phyloP scores from a whole-genome alignment of 30 jellyfish, hydroid and myxozoan species.

The Sanderia malayensis region DNA sequence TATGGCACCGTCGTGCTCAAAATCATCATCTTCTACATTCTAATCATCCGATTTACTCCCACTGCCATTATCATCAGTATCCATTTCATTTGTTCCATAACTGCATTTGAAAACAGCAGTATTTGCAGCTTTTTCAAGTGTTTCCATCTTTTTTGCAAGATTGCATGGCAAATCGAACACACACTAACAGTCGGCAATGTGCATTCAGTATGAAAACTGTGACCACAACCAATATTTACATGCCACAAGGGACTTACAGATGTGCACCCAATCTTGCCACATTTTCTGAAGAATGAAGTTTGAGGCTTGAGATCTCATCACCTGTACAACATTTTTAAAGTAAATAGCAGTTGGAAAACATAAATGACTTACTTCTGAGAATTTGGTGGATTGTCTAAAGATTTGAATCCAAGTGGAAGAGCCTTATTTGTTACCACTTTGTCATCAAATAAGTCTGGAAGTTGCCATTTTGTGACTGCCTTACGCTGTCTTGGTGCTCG shows the following conservation, averaged over 20 bases:
- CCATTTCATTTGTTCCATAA: neutral
- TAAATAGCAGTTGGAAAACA: neutral
- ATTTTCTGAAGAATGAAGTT: neutral
- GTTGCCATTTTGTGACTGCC: conserved; percentile 16
- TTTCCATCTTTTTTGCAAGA: neutral
- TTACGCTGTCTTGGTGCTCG: conserved; percentile 22
- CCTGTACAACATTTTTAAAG: neutral
- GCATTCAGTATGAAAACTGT: neutral
- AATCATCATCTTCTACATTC: neutral
- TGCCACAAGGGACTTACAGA: neutral
- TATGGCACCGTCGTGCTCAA: neutral
- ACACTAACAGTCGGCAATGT: neutral
- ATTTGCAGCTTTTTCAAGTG: neutral
- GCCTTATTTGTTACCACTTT: conserved; percentile 28
- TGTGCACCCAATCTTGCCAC: neutral
- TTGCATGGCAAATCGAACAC: neutral
- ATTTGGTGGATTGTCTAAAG: conserved; percentile 21
- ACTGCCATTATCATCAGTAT: neutral
- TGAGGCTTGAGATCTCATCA: neutral
- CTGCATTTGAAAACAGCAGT: neutral
- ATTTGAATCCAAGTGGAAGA: conserved; percentile 42
- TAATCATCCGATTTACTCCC: neutral
- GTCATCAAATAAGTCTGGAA: conserved; percentile 28
- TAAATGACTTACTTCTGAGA: conserved; percentile 7
- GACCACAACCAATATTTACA: neutral